Base-by-base conservation (phyloP, 1,140 invertebrate genomes). In the Galendromus occidentalis region DNA sequence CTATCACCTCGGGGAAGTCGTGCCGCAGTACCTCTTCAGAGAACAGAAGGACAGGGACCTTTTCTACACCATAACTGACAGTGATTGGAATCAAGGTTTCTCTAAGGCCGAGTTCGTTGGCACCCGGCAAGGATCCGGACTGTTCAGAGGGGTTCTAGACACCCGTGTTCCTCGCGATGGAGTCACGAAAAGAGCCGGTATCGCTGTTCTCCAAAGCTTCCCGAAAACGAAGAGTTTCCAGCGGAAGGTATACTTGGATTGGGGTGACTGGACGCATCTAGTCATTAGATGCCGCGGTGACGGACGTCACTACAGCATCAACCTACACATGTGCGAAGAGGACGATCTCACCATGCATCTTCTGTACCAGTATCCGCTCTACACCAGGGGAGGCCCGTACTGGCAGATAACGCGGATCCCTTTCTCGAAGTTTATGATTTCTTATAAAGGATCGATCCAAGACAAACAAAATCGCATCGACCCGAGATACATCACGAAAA, bases 381-480 rank as follows among this genome's bases (percentile, higher is more conserved):
- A 84, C 73, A 98, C 93, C 0, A 82, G 89, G 76, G 93, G 93
- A 47, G 93, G 93, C 0, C 93, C 93, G 7, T 94, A 96, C 74
- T 97, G 93, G 93, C 92, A 97, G 79, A 77, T 84, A 66, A 81
- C 84, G 0, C 76, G 87, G 85, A 89, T 98, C 72, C 94, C 94
- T 20, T 93, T 98, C 78, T 91, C 90, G 5, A 94, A 92, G 76
- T 97, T 97, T 75, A 82, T 88, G 65, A 76, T 91, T 17, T 77
- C 80, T 6, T 83, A 82, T 17, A 91, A 90, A 79, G 92, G 91
- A 4, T 75, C 84, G n/a, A 74, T 94, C 44, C 89, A 94, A 76
- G 89, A 94, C 75, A 79, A 77, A 25, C 92, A 95, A 74, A 69
- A 66, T 17, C 71, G 78, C 12, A 73, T 94, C 22, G 73, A 76